Evolutionary conservation across 2,113 vertebrate species (phyloP), one percentile per base, ranked within the genome.

Genomic region (Myrmecobius fasciatus): DNA sequence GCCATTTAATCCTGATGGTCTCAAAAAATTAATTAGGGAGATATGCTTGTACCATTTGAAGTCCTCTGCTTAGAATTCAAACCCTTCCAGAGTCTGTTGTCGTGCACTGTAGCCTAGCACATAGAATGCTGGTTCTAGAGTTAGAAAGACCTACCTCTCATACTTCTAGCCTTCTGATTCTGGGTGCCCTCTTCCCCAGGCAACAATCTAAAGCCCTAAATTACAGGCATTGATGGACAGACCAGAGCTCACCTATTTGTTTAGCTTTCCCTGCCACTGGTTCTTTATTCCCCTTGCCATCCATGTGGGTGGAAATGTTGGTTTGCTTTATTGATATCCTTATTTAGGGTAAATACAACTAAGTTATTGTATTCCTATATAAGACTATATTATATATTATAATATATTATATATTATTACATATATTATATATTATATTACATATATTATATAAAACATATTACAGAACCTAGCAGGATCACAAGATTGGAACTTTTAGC

Each of bases 251-350:
- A 53, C 52, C 54, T 31, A 51, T 94, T 94, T 91, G n/a, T 43
- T 83, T 83, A 8, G 2, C n/a, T 83, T 96, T 94, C 89, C 52
- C 10, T 94, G 53, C 89, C 25, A 91, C 53, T 46, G 46, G 31
- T 56, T 88, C 28, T 89, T 48, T 2, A 31, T 9, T 89, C 31
- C 67, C n/a, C 24, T 46, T 89, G 89, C 43, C 3, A 17, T 88
- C 24, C 46, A 43, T 47, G 88, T 91, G 47, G 75, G 51, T 93
- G 92, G 83, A 93, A 94, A 53, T 92, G 49, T 89, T 46, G 49
- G 20, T 24, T 92, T 93, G 54, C 52, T 94, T 43, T 92, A 43
- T 93, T 92, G 92, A 95, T 95, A 95, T 94, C 91, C 49, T 93
- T 90, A 25, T 95, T 91, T 67, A 51, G 17, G 22, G 91, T 92